Conservation (phyloP, 1,140 invertebrate species). For the Zophobas morio region DNA sequence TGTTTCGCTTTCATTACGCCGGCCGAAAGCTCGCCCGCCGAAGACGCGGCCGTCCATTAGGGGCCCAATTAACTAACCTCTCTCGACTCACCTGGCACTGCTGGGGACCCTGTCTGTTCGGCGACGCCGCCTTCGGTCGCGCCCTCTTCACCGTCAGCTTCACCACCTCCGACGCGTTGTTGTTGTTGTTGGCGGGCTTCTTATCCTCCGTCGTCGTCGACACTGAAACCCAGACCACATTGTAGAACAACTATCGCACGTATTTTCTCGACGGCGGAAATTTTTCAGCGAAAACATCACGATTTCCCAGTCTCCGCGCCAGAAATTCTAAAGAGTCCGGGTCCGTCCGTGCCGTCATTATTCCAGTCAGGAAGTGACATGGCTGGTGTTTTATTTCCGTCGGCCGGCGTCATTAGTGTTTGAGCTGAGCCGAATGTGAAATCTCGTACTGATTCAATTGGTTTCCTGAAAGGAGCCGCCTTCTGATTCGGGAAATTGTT, state of each 20-base stretch:
- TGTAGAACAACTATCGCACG: no score
- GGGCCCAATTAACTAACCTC: neutral
- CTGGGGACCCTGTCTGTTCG: conserved; percentile 81
- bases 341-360: conserved; percentile 52
- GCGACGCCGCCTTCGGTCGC: conserved; percentile 78
- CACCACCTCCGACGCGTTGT: conserved; percentile 61
- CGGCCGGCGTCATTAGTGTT: conserved; percentile 52
- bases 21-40: neutral
- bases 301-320: conserved; percentile 14
- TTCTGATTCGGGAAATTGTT: conserved; percentile 51
- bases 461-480: conserved; percentile 28
- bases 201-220: conserved; percentile 65
- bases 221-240: conserved; percentile 60
- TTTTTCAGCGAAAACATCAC: conserved; percentile 20
- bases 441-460: conserved; percentile 55
- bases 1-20: conserved; percentile 33
- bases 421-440: conserved; percentile 52
- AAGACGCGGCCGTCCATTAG: conserved; percentile 3
- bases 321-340: conserved; percentile 40
- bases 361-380: conserved; percentile 61
- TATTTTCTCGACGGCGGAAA: no score
- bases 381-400: conserved; percentile 59
- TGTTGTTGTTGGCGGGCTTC: conserved; percentile 57
- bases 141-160: conserved; percentile 65
- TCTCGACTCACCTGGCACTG: conserved; percentile 74